Conservation (phyloP, 2,797 vertebrate species). For the Pseudochromis fuscus region DNA sequence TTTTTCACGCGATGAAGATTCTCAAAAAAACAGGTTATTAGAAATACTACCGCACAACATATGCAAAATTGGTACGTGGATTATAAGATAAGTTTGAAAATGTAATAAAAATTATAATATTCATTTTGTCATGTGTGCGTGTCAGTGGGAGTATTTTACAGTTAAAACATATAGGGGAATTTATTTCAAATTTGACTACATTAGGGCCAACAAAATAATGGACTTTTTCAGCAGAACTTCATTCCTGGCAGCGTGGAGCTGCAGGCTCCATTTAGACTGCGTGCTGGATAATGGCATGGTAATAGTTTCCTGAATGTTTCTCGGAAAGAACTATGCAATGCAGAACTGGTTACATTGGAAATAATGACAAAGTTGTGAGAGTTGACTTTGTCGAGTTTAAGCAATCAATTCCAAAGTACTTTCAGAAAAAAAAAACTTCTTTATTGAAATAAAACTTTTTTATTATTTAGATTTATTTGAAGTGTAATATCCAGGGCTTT, state of each 20-base stretch:
- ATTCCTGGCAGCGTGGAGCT: neutral
- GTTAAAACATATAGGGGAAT: neutral
- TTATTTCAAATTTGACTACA: neutral
- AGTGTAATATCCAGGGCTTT: too few species aligned
- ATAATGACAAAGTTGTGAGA: neutral
- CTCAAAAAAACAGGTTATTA: neutral
- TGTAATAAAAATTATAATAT: conserved; percentile 43
- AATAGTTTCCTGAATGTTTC: neutral
- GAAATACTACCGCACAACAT: conserved; percentile 18
- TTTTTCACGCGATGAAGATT: neutral
- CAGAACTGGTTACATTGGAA: neutral
- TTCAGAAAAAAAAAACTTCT: too few species aligned
- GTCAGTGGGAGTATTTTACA: neutral
- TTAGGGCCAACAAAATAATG: neutral
- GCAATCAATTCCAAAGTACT: too few species aligned
- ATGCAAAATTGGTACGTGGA: conserved; percentile 29
- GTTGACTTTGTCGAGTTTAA: neutral
- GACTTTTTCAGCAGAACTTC: neutral
- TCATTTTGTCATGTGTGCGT: neutral
- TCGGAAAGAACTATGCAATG: neutral
- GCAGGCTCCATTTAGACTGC: neutral
- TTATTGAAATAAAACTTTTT: too few species aligned
- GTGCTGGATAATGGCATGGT: neutral
- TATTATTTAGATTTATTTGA: neutral
- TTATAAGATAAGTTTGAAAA: conserved; percentile 14